A percentile compares a stretch with the other conserved stretches of the same genome.
phyloP scores from a whole-genome alignment of 2,113 vertebrate genomes.

The Tichodroma muraria region DNA sequence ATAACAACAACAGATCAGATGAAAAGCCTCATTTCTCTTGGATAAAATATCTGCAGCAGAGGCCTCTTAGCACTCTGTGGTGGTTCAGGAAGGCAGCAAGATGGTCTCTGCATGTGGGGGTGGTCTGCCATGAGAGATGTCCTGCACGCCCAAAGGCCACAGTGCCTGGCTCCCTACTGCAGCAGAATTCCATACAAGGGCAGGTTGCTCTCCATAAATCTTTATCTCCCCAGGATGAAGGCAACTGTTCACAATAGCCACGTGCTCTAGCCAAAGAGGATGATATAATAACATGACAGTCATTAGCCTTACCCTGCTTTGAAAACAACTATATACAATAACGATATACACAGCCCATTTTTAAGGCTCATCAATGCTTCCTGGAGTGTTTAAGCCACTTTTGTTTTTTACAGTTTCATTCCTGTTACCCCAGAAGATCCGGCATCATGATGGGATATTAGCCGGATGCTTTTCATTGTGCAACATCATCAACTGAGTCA shows the following conservation, averaged over 20 bases:
- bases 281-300: not conserved
- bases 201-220: not conserved
- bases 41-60: not conserved
- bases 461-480: not conserved
- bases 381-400: not conserved
- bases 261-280: not conserved
- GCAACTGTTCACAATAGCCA: not conserved
- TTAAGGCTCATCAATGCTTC: not conserved
- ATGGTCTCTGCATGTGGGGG: not conserved
- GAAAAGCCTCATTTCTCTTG: not conserved
- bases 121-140: accelerated
- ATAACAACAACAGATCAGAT: not conserved
- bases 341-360: not conserved
- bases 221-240: not conserved
- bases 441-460: not conserved
- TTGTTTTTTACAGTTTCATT: not conserved
- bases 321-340: not conserved
- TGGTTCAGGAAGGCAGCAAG: not conserved
- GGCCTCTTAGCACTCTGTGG: not conserved
- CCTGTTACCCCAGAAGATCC: not conserved
- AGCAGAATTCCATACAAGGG: not conserved
- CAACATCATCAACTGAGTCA: not conserved
- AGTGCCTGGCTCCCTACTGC: accelerated
- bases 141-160: accelerated
- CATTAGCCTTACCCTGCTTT: not conserved